Conservation (phyloP, 2,113 vertebrate species). For the Cathartes aura region DNA sequence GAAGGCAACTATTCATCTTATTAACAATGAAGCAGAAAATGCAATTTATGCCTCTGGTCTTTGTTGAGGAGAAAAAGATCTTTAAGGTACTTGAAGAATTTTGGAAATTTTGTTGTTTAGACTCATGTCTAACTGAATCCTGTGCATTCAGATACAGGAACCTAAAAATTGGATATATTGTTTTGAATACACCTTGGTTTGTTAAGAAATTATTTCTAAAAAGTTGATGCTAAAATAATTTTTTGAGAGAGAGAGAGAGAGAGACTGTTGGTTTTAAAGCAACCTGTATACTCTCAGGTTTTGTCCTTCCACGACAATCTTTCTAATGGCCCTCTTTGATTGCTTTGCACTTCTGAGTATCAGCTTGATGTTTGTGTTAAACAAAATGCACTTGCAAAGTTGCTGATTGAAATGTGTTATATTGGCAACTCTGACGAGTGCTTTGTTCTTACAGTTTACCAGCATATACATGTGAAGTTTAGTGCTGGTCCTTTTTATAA, state of each 20-base stretch:
- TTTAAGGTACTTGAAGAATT: neutral
- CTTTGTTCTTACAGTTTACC: neutral
- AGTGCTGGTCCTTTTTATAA: neutral
- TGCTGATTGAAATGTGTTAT: neutral
- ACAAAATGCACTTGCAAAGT: neutral
- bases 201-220: neutral
- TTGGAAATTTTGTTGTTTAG: neutral
- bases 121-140: neutral
- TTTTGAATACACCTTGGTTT: neutral
- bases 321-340: neutral
- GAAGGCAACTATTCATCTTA: neutral
- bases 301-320: neutral
- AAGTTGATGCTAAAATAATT: neutral
- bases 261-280: neutral
- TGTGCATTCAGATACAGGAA: neutral
- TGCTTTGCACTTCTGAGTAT: neutral
- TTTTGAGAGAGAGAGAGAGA: neutral
- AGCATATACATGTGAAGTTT: neutral
- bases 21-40: neutral
- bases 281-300: neutral
- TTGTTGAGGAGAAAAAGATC: neutral
- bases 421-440: neutral
- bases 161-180: neutral
- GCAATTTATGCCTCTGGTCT: neutral
- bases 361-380: neutral